These are phyloP conservation scores for Salminus brasiliensis DNA, from an alignment of 2,113 vertebrate genomes.

Conservation along the genomic window DNA sequence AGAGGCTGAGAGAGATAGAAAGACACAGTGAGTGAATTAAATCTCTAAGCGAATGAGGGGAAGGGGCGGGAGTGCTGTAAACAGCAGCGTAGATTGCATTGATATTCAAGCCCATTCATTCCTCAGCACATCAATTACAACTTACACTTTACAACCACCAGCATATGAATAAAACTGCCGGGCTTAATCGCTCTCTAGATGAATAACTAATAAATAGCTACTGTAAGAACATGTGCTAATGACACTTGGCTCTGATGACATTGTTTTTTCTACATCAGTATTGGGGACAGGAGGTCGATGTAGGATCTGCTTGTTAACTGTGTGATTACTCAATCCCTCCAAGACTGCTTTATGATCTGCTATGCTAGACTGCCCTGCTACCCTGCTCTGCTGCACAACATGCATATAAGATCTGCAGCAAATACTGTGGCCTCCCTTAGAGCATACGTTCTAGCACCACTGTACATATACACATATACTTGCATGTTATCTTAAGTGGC, in stretches of 20 bases:
- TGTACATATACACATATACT: too few relatives aligned
- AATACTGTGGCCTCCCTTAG: not conserved
- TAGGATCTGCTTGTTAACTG: not conserved
- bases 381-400: not conserved
- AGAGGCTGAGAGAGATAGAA: not conserved
- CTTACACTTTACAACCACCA: slow-evolving; percentile 14
- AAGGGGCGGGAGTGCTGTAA: slow-evolving; percentile 10
- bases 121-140: slow-evolving; percentile 1
- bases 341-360: not conserved
- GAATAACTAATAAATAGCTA: slow-evolving; percentile 26
- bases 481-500: too few relatives aligned
- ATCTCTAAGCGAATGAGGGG: not conserved
- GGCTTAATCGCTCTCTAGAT: slow-evolving; percentile 5
- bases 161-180: slow-evolving; percentile 16
- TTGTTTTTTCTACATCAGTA: slow-evolving; percentile 2
- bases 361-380: not conserved
- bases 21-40: not conserved
- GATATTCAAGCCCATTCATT: slow-evolving; percentile 9
- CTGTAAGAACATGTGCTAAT: not conserved
- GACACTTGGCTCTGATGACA: not conserved
- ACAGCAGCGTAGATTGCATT: slow-evolving; percentile 28
- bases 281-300: not conserved
- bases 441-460: too few relatives aligned
- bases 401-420: not conserved
- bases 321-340: not conserved